Evolutionary conservation across 1,140 invertebrate genomes (phyloP).

Genomic region (Helicoverpa zea): DNA sequence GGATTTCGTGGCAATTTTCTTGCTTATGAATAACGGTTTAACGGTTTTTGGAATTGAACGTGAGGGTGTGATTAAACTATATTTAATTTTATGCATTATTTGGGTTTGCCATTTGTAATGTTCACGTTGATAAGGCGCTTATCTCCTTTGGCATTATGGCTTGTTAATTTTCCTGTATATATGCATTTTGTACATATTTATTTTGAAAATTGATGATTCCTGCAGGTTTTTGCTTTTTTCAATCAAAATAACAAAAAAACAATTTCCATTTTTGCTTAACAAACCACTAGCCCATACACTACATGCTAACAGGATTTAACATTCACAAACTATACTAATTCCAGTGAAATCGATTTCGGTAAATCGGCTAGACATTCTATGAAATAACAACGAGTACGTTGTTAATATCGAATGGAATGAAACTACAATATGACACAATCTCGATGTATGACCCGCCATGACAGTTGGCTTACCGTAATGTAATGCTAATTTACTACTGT

Average conservation of each 20-base stretch:
- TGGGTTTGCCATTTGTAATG: no score
- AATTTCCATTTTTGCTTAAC: neutral
- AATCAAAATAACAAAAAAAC: no score
- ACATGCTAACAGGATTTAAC: neutral
- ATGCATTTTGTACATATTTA: no score
- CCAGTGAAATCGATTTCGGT: constrained; percentile 1
- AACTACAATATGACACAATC: neutral
- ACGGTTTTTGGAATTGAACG: neutral
- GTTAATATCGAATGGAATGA: neutral
- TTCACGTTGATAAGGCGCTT: no score
- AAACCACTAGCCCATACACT: neutral
- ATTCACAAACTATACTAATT: neutral
- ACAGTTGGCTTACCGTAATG: neutral
- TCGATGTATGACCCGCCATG: neutral
- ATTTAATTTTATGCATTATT: neutral
- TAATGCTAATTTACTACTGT: neutral
- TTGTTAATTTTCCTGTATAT: no score
- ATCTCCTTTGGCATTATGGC: no score
- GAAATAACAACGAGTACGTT: neutral
- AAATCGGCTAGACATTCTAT: neutral
- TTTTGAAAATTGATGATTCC: no score
- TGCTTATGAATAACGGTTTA: constrained; percentile 3
- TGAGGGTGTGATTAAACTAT: neutral
- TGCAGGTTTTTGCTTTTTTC: no score
- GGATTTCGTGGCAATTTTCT: constrained; percentile 23